These are phyloP conservation scores for Neosalanx taihuensis DNA, from an alignment of 2,797 vertebrate species.

Conservation along the genomic window DNA sequence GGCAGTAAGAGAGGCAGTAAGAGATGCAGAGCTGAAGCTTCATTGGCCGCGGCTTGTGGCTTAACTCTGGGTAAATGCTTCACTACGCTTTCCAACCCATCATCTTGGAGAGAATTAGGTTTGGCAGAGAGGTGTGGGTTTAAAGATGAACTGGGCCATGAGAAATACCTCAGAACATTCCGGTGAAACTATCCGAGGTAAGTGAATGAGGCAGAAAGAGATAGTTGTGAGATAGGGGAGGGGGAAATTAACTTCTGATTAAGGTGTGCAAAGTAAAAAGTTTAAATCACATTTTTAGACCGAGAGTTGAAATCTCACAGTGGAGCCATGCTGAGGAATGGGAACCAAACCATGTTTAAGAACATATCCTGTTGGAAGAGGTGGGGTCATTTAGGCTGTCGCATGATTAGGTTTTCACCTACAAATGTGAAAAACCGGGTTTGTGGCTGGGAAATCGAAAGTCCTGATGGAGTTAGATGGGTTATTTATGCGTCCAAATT, in stretches of 20 bases:
- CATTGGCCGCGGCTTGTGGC: constrained; percentile 63
- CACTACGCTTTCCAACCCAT: constrained; percentile 46
- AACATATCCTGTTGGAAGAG: not conserved
- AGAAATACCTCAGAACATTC: constrained; percentile 40
- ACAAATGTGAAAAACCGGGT: not conserved
- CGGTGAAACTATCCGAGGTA: constrained; percentile 31
- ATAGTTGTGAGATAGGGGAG: constrained; percentile 22
- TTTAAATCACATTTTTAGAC: not conserved
- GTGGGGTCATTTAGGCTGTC: not conserved
- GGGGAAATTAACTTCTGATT: constrained; percentile 16
- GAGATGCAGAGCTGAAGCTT: constrained; percentile 53
- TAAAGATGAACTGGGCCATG: constrained; percentile 48
- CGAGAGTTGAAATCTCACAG: not conserved
- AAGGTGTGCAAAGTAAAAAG: constrained; percentile 6
- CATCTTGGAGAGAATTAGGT: constrained; percentile 56
- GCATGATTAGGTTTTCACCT: constrained; percentile 12
- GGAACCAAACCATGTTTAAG: not conserved
- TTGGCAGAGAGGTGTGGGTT: constrained; percentile 48
- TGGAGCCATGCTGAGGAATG: not conserved
- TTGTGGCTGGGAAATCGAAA: not conserved
- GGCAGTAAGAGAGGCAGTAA: no score
- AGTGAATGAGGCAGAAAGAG: constrained; percentile 23
- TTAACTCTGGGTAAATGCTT: constrained; percentile 56
- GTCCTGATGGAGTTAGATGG: constrained; percentile 3
- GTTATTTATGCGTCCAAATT: constrained; percentile 26